Evolutionary conservation across 2,797 vertebrate species (phyloP).

Genomic region (Leptoclinus maculatus): DNA sequence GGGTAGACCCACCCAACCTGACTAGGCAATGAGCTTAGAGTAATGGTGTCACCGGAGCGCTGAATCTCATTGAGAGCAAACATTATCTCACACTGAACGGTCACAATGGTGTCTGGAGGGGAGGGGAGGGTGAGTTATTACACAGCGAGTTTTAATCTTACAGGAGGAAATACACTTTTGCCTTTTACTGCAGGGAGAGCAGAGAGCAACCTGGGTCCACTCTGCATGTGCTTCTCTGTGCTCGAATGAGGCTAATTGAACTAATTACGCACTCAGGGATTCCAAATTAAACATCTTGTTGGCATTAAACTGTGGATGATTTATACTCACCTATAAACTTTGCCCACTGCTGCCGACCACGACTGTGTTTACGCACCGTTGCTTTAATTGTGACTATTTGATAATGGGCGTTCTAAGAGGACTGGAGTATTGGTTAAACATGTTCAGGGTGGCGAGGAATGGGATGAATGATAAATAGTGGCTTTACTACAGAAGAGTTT

Average conservation of each 20-base stretch:
- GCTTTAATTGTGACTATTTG: slow-evolving; percentile 70
- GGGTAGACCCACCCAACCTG: slow-evolving; percentile 66
- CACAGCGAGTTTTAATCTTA: slow-evolving; percentile 67
- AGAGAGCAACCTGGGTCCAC: slow-evolving; percentile 52
- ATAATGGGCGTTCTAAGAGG: slow-evolving; percentile 49
- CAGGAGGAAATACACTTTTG: slow-evolving; percentile 56
- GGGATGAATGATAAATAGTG: slow-evolving; percentile 31
- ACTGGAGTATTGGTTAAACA: slow-evolving; percentile 32
- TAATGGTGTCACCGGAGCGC: slow-evolving; percentile 74
- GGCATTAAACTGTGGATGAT: slow-evolving; percentile 76
- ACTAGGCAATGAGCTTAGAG: slow-evolving; percentile 72
- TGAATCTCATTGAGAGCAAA: slow-evolving; percentile 79
- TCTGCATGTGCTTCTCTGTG: slow-evolving; percentile 46
- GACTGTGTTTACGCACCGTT: slow-evolving; percentile 48
- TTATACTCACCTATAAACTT: slow-evolving; percentile 72
- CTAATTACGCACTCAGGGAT: slow-evolving; percentile 69
- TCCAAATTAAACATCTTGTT: slow-evolving; percentile 70
- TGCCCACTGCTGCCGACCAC: slow-evolving; percentile 51
- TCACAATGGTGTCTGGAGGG: slow-evolving; percentile 56
- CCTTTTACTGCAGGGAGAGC: slow-evolving; percentile 53
- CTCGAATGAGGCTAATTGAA: slow-evolving; percentile 66
- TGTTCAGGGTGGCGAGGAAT: slow-evolving; percentile 29
- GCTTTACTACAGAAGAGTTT: slow-evolving; percentile 22
- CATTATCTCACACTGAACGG: slow-evolving; percentile 73
- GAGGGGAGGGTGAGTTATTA: slow-evolving; percentile 66